These are phyloP conservation scores for Tenthredo scrophulariae DNA, from an alignment of 2,888 invertebrate genomes.

Conservation along the genomic window DNA sequence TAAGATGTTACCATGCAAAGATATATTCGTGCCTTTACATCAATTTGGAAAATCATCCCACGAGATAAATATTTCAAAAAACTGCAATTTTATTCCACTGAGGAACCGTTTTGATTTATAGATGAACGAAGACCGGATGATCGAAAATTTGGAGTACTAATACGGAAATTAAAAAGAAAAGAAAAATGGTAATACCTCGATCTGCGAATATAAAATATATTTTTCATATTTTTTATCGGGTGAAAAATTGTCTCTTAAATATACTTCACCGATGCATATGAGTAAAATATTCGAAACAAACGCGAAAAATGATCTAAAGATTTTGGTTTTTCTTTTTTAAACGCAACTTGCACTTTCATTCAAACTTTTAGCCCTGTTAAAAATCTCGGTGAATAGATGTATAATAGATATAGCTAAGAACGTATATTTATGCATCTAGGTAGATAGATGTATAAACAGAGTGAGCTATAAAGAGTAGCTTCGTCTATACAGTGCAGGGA, in stretches of 20 bases:
- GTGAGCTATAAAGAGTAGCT: neutral
- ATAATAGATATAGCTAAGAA: neutral
- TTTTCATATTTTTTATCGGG: neutral
- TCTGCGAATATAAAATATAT: too few species aligned
- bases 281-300: neutral
- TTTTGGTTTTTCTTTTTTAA: too few species aligned
- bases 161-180: too few species aligned
- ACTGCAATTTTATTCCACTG: too few species aligned
- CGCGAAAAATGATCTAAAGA: too few species aligned
- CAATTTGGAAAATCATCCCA: neutral
- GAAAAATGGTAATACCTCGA: too few species aligned
- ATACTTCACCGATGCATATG: neutral
- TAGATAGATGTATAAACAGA: neutral
- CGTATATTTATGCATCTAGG: neutral
- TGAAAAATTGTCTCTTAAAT: neutral
- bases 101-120: too few species aligned
- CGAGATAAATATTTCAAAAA: too few species aligned
- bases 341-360: too few species aligned
- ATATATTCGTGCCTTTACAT: neutral
- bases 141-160: too few species aligned
- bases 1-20: neutral
- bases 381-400: neutral
- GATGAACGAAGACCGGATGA: too few species aligned
- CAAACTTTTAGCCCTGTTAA: neutral
- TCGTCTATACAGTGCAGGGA: conserved; percentile 8